A percentile compares a stretch with the other conserved stretches of the same genome.
phyloP scores from a whole-genome alignment of 2,113 vertebrate genomes.

The Ivindomyrus marchei region DNA sequence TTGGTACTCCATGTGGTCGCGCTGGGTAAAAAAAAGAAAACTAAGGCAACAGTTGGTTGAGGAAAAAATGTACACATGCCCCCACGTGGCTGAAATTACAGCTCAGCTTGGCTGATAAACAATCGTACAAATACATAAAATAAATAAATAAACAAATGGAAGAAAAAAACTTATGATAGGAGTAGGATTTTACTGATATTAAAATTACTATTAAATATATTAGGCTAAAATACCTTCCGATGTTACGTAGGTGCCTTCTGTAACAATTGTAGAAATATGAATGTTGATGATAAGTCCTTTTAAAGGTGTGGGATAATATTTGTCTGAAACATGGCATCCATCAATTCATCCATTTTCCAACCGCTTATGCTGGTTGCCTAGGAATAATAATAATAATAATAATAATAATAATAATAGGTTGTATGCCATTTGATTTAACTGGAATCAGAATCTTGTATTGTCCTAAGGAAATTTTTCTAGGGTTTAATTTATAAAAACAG shows the following conservation, averaged over 20 bases:
- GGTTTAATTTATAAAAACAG: not conserved
- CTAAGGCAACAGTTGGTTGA: not conserved
- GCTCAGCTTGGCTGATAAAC: not conserved
- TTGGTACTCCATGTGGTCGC: conserved; percentile 30
- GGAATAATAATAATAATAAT: too few species aligned
- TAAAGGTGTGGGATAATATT: not conserved
- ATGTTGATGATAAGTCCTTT: not conserved
- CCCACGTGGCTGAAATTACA: not conserved
- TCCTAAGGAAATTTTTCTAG: not conserved
- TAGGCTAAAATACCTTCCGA: not conserved
- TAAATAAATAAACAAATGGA: too few species aligned
- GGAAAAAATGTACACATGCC: not conserved
- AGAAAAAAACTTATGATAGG: too few species aligned
- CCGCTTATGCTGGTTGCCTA: too few species aligned
- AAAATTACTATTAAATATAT: not conserved
- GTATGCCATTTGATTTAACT: not conserved
- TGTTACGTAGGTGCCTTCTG: not conserved
- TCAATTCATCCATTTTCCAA: too few species aligned
- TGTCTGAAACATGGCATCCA: not conserved
- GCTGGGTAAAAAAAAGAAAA: not conserved
- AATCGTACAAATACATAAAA: not conserved
- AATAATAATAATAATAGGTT: too few species aligned
- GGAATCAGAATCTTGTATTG: not conserved
- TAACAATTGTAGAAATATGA: not conserved
- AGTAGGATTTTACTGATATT: not conserved